Evolutionary conservation across 2,888 invertebrate genomes (phyloP).

Genomic region (Acanthosepion lycidas): DNA sequence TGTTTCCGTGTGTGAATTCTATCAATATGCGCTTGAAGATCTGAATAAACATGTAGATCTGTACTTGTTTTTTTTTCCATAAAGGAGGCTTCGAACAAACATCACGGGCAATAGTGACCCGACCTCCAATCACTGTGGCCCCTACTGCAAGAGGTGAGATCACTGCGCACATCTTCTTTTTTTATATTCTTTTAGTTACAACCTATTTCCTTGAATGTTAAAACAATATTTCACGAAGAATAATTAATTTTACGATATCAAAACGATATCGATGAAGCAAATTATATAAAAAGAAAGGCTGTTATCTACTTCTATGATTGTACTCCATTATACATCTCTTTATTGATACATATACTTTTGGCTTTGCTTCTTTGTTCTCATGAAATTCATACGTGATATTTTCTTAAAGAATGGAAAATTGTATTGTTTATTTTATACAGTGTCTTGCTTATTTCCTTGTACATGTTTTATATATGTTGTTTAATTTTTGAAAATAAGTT

Average conservation of each 20-base stretch:
- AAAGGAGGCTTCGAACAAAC: background rate
- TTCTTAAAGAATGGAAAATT: too few species aligned
- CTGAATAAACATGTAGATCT: background rate
- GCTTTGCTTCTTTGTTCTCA: fast-evolving
- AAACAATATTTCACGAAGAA: too few species aligned
- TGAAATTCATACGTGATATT: background rate
- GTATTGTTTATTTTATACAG: too few species aligned
- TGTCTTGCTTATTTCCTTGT: too few species aligned
- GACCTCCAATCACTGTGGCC: background rate
- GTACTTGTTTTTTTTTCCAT: background rate
- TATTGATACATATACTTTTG: too few species aligned
- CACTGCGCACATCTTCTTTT: background rate
- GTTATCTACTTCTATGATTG: too few species aligned
- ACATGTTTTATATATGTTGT: background rate
- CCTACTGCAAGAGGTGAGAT: background rate
- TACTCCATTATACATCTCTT: too few species aligned
- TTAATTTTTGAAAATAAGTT: background rate
- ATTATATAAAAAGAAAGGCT: too few species aligned
- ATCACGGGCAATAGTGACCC: background rate
- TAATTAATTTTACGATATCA: too few species aligned
- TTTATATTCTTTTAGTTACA: background rate
- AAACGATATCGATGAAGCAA: too few species aligned
- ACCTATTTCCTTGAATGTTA: too few species aligned
- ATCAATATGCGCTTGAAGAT: background rate
- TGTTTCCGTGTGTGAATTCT: background rate